These are phyloP conservation scores for Campylorhamphus procurvoides DNA, from an alignment of 2,113 vertebrate genomes.

Conservation along the genomic window DNA sequence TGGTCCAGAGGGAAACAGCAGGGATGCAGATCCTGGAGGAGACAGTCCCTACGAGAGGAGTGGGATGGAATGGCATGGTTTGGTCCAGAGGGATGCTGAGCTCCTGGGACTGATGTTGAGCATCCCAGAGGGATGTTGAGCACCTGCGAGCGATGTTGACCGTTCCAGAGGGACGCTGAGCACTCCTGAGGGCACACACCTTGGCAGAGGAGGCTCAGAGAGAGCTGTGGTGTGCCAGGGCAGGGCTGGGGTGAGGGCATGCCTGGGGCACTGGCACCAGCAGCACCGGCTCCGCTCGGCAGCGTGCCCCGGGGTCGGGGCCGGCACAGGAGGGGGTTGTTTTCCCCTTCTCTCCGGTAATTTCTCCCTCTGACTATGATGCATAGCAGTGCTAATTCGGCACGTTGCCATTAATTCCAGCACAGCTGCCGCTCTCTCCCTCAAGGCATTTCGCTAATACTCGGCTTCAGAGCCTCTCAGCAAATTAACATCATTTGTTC, in stretches of 20 bases:
- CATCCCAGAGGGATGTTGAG: neutral
- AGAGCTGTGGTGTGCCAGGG: accelerated
- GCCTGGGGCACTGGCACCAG: accelerated
- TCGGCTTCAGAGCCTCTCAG: constrained; percentile 87
- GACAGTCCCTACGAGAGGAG: too few species aligned
- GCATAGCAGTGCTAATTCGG: constrained; percentile 89
- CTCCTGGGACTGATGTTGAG: too few species aligned
- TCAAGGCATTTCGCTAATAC: constrained; percentile 87
- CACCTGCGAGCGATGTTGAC: too few species aligned
- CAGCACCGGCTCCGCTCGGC: accelerated
- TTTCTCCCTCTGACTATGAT: constrained; percentile 83
- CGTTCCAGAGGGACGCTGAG: neutral
- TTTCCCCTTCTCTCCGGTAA: constrained; percentile 42
- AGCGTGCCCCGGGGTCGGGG: neutral
- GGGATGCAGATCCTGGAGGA: too few species aligned
- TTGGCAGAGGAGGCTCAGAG: neutral
- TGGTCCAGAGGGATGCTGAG: too few species aligned
- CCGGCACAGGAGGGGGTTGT: neutral
- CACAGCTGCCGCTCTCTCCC: constrained; percentile 89
- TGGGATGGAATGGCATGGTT: too few species aligned
- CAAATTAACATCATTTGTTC: constrained; percentile 97
- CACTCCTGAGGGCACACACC: neutral
- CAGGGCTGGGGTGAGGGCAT: neutral
- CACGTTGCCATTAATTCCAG: constrained; percentile 91
- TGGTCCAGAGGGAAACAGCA: neutral